Conservation (phyloP, 2,888 invertebrate species). For the Pinctada fucata region DNA sequence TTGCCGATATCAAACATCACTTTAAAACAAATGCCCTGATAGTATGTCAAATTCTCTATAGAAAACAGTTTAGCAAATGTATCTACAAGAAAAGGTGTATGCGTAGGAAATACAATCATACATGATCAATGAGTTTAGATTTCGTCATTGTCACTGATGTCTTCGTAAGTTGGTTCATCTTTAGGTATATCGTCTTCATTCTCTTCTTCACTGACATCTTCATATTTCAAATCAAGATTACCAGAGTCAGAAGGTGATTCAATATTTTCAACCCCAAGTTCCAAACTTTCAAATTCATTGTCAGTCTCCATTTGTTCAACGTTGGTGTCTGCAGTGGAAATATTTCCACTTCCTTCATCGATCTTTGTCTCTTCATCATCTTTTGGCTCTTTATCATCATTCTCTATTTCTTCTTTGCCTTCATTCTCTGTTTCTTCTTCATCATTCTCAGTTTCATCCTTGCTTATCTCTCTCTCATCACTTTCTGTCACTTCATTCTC, state of each 20-base stretch:
- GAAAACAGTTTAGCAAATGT: too few species aligned
- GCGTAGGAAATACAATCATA: too few species aligned
- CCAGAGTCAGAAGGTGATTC: neutral
- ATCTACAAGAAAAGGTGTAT: too few species aligned
- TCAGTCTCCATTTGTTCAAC: neutral
- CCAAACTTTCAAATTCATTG: constrained; percentile 3
- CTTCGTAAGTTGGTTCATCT: constrained; percentile 25
- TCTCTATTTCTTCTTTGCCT: neutral
- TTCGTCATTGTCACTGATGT: constrained; percentile 22
- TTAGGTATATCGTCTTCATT: neutral
- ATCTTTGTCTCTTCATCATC: neutral
- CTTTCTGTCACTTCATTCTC: constrained; percentile 16
- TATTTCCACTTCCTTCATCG: neutral
- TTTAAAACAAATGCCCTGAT: too few species aligned
- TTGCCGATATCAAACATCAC: too few species aligned
- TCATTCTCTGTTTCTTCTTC: neutral
- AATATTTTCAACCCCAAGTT: neutral
- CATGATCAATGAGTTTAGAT: neutral
- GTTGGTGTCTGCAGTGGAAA: neutral
- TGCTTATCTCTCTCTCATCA: constrained; percentile 15
- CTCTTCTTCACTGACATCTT: constrained; percentile 31
- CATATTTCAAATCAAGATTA: constrained; percentile 13
- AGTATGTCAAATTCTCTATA: too few species aligned
- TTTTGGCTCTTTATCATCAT: neutral
- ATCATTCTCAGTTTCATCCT: neutral